These are phyloP conservation scores for Dryobotodes eremita DNA, from an alignment of 2,888 invertebrate species.

Conservation along the genomic window DNA sequence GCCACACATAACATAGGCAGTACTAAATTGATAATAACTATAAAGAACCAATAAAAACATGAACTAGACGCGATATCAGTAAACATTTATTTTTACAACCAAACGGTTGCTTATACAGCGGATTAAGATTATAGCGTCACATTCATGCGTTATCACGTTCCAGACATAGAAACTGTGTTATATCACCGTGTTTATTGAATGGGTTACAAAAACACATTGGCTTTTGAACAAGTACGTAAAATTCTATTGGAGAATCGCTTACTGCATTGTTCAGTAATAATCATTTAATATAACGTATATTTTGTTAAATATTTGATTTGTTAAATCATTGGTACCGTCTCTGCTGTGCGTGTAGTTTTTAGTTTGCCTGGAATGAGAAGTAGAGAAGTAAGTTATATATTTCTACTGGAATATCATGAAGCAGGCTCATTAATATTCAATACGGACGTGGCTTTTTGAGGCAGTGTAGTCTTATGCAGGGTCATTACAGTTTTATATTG, in stretches of 20 bases:
- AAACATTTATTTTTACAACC: conserved; percentile 51
- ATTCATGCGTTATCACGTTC: conserved; percentile 63
- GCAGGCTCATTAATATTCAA: neutral
- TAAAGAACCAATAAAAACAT: conserved; percentile 35
- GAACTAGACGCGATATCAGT: conserved; percentile 5
- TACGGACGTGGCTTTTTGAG: neutral
- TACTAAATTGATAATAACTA: conserved; percentile 10
- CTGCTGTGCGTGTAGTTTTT: neutral
- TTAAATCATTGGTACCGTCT: too few species aligned
- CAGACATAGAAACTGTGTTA: conserved; percentile 49
- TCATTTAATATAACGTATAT: neutral
- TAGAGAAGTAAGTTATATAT: neutral
- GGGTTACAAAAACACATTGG: conserved; percentile 30
- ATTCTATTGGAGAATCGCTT: conserved; percentile 17
- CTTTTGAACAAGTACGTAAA: conserved; percentile 17
- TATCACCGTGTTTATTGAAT: conserved; percentile 41
- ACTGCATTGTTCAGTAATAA: conserved; percentile 8
- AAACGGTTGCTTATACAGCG: conserved; percentile 36
- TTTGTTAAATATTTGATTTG: neutral
- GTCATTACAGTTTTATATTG: neutral
- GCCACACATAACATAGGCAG: neutral
- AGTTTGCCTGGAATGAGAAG: neutral
- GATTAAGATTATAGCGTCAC: conserved; percentile 47
- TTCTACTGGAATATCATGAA: neutral
- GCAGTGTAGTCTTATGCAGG: neutral